Evolutionary conservation across 1,140 invertebrate genomes (phyloP), one percentile per base, ranked within the genome.

Genomic region (Psilanteris sp.): DNA sequence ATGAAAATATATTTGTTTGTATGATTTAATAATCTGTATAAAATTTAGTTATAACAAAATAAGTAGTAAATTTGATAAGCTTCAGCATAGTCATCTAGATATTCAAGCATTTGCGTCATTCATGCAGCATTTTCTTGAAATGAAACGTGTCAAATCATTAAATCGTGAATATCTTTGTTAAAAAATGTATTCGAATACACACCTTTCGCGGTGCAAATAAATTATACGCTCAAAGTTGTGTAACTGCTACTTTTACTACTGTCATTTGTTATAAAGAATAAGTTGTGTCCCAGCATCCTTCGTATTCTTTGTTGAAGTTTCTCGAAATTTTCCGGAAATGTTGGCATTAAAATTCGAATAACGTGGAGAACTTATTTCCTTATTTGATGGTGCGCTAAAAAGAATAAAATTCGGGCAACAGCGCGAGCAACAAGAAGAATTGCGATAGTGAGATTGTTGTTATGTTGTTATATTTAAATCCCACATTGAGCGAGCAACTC

Each of bases 311-410:
- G 43, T 48, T 44, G 24, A 61, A 74, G 68, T 74, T 67, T 73
- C 15, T 8, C 18, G 34, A 66, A 66, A 66, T 66, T 73, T 66
- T 48, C 32, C 34, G 52, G 52, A 73, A 73, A 66, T 59, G 59
- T 59, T 43, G 27, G 52, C 55, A 74, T 72, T 72, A 72, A 72
- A 62, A 72, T 72, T 72, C 55, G 48, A 62, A 72, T 72, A 62
- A 72, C 68, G 68, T 55, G 50, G 59, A 57, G 27, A 72, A 72
- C 68, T 72, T 72, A 72, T 74, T 74, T 67, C 54, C 61, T 50
- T 59, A 67, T 74, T 67, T 67, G 54, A 66, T 67, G 50, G 48
- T 22, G 41, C 11, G 57, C 57, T 55, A 72, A 72, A 62, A 72
- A 46, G 48, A 62, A 55, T 57, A 52, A 39, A 48, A 72, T 55